Base-by-base conservation (phyloP, 2,113 vertebrate species). In the Furnarius figulus region DNA sequence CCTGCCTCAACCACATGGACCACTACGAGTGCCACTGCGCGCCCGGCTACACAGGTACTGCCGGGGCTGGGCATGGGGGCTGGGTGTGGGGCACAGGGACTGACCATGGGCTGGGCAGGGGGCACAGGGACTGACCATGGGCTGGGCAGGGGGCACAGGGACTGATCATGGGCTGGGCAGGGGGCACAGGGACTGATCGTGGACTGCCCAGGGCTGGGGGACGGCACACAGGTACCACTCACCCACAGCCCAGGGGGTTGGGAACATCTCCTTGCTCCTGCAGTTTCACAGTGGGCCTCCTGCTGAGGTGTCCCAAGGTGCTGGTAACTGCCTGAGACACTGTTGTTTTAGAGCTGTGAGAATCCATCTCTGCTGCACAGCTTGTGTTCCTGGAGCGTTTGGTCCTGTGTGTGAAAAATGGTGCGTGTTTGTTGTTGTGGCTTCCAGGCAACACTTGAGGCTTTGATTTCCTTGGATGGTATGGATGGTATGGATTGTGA, bases 1-100 rank as follows among this genome's bases (percentile, higher is more conserved):
- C 98, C 59, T 99, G 99, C 95, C 80, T 76, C 90, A 99, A 99
- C 85, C 94, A 98, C 93, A 98, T 98, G 55, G 99, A 99, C 86
- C 98, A 40, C 88, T 99, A 99, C 27, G 39, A 87, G 68, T 99
- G 99, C 96, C 84, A 82, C 40, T 99, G 99, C 46, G 46, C 82
- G 46, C 94, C 97, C 0, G 99, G 99, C 11, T 99, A 98, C 59
- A 92, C 98, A 98, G 99, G 99, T 99, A 62, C 35, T 5, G 58
- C 22, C 19, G 7, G 31, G 55, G 31, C 17, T 61, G 58, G 55
- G 33, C 4, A 8, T 8, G 55, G 52, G 53, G n/a, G 20, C 22
- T 24, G 56, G 22, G 13, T 14, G 24, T 14, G 22, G 21, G 56
- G 22, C n/a, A 59, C n/a, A 15, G 56, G 56, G 21, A 9, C 21